Evolutionary conservation across 2,113 vertebrate genomes (phyloP).

Genomic region (Poecilia latipinna): DNA sequence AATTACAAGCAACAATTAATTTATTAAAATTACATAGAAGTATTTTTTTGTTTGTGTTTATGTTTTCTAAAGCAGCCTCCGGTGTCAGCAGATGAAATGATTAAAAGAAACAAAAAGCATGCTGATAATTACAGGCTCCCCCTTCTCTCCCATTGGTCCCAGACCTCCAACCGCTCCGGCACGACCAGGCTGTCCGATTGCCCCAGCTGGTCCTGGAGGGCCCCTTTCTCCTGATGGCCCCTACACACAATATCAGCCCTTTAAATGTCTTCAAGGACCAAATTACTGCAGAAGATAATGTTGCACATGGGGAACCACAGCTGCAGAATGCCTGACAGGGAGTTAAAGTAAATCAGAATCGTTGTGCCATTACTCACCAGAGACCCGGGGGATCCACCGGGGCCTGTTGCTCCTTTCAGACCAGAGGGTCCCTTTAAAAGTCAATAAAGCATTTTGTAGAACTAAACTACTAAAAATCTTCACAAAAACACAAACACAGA

Average conservation of each 20-base stretch:
- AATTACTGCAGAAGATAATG: neutral
- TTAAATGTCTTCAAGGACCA: neutral
- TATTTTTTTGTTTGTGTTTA: neutral
- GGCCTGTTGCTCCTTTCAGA: conserved; percentile 93
- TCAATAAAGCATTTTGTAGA: conserved; percentile 11
- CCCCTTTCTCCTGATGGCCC: conserved; percentile 91
- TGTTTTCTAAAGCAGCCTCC: neutral
- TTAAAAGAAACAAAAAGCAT: neutral
- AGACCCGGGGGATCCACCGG: conserved; percentile 85
- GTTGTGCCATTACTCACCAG: conserved; percentile 82
- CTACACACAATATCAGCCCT: conserved; percentile 67
- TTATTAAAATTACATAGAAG: neutral
- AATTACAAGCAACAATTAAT: neutral
- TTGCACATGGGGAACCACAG: neutral
- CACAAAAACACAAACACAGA: neutral
- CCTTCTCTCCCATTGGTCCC: conserved; percentile 94
- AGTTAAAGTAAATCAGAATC: neutral
- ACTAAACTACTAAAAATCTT: neutral
- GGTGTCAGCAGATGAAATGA: neutral
- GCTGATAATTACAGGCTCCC: conserved; percentile 86
- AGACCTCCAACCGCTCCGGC: conserved; percentile 87
- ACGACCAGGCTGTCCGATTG: conserved; percentile 91
- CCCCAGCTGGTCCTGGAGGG: conserved; percentile 88
- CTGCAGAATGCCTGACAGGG: neutral
- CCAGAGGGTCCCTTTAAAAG: conserved; percentile 87